Percentiles rank a stretch among this genome's conserved stretches.
Conservation (phyloP, 2,113 vertebrate genomes). For the Eira barbara region DNA sequence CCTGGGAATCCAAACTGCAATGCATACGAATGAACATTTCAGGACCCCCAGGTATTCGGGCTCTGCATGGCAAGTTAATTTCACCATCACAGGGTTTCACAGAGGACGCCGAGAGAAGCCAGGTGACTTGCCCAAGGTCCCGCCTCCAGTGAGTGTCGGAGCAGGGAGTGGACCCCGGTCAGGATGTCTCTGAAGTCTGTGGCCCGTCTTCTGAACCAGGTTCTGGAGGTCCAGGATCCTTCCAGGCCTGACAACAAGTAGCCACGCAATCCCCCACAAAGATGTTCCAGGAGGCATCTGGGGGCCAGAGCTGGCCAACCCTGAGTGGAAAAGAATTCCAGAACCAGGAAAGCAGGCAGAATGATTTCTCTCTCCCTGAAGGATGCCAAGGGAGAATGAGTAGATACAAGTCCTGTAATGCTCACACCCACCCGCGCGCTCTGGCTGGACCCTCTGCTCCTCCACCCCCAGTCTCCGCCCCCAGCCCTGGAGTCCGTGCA, state of each 20-base stretch:
- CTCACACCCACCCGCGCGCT: rapidly evolving
- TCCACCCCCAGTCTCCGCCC: background rate
- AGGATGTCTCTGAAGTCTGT: background rate
- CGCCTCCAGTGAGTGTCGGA: background rate
- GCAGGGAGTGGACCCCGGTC: rapidly evolving
- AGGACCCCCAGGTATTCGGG: background rate
- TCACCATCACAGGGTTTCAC: background rate
- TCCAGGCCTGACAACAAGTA: background rate
- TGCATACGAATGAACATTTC: background rate
- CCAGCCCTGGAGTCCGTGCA: background rate
- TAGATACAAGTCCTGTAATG: background rate
- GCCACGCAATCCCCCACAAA: background rate
- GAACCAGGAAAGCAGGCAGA: background rate
- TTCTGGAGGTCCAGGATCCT: background rate
- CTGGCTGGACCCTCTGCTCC: background rate
- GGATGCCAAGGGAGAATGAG: background rate
- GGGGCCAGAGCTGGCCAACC: background rate
- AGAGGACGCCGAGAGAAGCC: background rate
- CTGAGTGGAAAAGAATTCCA: background rate
- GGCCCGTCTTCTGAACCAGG: background rate
- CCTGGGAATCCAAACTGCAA: background rate
- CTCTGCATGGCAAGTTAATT: background rate
- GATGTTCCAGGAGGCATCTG: background rate
- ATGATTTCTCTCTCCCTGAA: background rate
- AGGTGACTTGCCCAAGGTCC: background rate